Conservation (phyloP, 1,140 invertebrate species). For the Drosophila pruinosa region DNA sequence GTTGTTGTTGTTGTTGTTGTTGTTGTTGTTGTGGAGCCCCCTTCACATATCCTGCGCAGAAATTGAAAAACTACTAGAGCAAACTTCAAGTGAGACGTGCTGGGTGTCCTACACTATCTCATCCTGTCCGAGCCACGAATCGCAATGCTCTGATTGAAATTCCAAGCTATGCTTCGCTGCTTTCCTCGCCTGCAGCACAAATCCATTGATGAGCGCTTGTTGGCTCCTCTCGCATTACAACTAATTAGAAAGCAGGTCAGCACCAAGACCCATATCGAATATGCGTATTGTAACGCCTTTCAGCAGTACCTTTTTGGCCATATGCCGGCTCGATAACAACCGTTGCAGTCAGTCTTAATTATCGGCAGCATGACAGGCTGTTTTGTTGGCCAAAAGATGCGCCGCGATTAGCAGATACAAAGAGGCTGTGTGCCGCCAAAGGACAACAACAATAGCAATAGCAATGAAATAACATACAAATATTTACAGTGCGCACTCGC, state of each 20-base stretch:
- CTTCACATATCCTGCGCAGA: constrained; percentile 42
- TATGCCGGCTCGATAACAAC: constrained; percentile 16
- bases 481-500: constrained; percentile 41
- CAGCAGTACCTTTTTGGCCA: constrained; percentile 11
- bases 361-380: constrained; percentile 11
- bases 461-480: constrained; percentile 37
- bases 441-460: constrained; percentile 3
- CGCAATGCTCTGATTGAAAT: constrained; percentile 40
- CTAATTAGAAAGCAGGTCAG: constrained; percentile 32
- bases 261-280: constrained; percentile 16
- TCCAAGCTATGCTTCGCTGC: constrained; percentile 20
- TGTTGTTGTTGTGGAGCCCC: constrained; percentile 8
- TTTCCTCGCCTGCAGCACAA: not conserved
- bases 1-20: constrained; percentile 14
- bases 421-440: constrained; percentile 18
- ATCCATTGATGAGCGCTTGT: constrained; percentile 17
- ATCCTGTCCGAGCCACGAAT: not conserved
- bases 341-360: constrained; percentile 32
- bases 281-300: constrained; percentile 37
- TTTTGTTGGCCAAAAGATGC: not conserved
- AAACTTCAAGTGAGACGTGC: constrained; percentile 54
- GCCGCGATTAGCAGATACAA: constrained; percentile 5
- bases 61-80: constrained; percentile 53
- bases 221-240: constrained; percentile 27
- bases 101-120: not conserved